Evolutionary conservation across 1,140 invertebrate species (phyloP), one percentile per base, ranked within the genome.

Genomic region (Hestina assimilis): DNA sequence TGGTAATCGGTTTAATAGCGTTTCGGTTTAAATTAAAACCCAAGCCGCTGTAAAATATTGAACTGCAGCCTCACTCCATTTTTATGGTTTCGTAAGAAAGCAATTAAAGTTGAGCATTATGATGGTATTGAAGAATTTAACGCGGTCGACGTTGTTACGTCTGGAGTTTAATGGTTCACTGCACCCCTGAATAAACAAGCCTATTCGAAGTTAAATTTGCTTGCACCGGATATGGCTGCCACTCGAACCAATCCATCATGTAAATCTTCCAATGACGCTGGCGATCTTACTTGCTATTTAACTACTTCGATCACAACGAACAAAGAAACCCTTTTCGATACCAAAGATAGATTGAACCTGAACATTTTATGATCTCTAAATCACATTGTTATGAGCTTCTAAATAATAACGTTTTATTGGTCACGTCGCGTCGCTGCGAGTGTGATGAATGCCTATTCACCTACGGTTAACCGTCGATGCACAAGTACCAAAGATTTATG

Each of bases 361-460:
- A 53, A 64, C 75, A 47, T 79, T 88, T 86, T 85, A 86, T 71
- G 73, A 75, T 52, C 72, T 62, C 58, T 86, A 86, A 88, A 86
- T 83, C 81, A 74, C 75, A 51, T 38, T 48, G 79, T 85, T 85
- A 83, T 83, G 80, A 78, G 77, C 73, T 81, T 64, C 77, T 85
- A 88, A 88, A 85, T 83, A 86, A 85, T 86, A 85, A 80, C 48
- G 63, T 80, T 88, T 86, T 85, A 88, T 80, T 81, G 75, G 70
- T 68, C 76, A 72, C 72, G 64, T 69, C 72, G 63, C 72, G 64
- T 69, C 72, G 63, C 61, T 59, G 60, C 68, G 38, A 59, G 60
- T 77, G 79, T 83, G 79, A 85, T 67, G 79, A 75, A 83, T 83
- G 81, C 68, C 70, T 70, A 71, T 72, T 73, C 70, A 59, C 46